These are phyloP conservation scores for Malacosoma neustria DNA, from an alignment of 2,888 invertebrate species.

Conservation along the genomic window DNA sequence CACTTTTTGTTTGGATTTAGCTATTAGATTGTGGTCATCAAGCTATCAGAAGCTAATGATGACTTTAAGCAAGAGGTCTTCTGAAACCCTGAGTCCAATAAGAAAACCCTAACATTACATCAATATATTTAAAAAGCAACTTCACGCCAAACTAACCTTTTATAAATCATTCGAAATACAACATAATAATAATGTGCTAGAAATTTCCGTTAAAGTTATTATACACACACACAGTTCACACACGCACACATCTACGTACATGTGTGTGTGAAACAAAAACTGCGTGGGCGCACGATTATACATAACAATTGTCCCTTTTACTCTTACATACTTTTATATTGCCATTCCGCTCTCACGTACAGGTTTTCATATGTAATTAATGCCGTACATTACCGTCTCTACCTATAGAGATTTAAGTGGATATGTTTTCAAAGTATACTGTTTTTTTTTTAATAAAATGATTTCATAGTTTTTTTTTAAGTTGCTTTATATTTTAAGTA, in stretches of 20 bases:
- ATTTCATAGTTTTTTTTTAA: no score
- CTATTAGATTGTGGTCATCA: no score
- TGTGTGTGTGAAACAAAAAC: slow-evolving; percentile 32
- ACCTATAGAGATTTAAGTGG: slow-evolving; percentile 16
- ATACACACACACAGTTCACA: slow-evolving; percentile 13
- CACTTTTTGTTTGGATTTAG: no score
- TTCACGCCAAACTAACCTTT: not conserved
- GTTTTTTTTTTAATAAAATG: no score
- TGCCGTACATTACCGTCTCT: slow-evolving; percentile 34
- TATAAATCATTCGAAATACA: not conserved
- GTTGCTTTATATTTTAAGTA: no score
- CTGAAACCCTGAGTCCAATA: no score
- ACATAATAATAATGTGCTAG: slow-evolving; percentile 23
- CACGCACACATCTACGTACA: slow-evolving; percentile 6
- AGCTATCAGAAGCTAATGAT: no score
- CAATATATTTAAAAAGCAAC: no score
- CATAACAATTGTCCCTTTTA: slow-evolving; percentile 34
- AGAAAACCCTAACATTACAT: no score
- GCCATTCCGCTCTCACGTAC: slow-evolving; percentile 20
- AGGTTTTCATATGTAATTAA: slow-evolving; percentile 31
- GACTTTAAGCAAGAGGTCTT: no score
- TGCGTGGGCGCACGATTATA: slow-evolving; percentile 46
- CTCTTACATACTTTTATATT: slow-evolving; percentile 7
- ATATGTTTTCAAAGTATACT: no score
- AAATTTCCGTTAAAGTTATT: slow-evolving; percentile 50